phyloP scores from a whole-genome alignment of 2,113 vertebrate species.

The Fregetta grallaria region DNA sequence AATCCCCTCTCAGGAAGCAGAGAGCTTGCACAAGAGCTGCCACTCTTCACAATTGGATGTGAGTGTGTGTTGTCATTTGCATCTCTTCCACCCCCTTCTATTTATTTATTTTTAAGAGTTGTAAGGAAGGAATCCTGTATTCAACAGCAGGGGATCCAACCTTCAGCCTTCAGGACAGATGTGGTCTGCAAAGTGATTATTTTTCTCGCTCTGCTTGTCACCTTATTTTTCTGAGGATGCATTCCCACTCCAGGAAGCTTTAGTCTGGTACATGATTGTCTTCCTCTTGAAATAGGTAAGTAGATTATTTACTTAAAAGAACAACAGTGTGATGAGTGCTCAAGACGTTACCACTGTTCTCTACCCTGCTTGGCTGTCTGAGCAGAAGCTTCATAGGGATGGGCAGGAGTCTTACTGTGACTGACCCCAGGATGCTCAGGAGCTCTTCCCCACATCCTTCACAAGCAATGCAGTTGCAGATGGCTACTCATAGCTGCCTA shows the following conservation, averaged over 20 bases:
- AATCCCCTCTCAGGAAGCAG: neutral
- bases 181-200: neutral
- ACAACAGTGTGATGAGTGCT: neutral
- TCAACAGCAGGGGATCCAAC: neutral
- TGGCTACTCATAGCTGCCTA: neutral
- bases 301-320: neutral
- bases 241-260: neutral
- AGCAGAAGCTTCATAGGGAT: neutral
- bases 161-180: neutral
- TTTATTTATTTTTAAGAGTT: neutral
- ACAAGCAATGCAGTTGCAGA: neutral
- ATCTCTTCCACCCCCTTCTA: neutral
- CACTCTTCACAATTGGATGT: neutral
- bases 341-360: neutral
- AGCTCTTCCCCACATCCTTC: neutral
- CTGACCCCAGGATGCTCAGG: neutral
- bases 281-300: neutral
- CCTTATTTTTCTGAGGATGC: neutral
- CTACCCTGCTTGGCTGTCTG: neutral
- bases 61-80: neutral
- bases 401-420: neutral
- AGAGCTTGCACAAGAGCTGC: neutral
- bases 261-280: neutral
- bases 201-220: neutral
- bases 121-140: neutral